Conservation (phyloP, 2,797 vertebrate genomes). For the Pangasius sanitwongsei region DNA sequence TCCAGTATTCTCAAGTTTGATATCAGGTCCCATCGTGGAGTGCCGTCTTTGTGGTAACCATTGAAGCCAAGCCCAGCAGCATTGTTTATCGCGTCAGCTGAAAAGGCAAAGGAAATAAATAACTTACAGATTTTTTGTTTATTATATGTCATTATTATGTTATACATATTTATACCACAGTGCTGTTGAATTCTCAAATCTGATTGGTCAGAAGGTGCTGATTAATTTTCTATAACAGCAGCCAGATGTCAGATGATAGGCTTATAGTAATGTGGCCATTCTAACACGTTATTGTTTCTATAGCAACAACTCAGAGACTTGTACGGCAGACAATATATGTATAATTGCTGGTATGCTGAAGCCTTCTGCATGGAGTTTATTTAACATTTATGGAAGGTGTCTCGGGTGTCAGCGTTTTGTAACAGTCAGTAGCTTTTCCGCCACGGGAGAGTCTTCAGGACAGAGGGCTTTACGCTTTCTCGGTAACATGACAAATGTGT, state of each 20-base stretch:
- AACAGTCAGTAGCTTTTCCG: background rate
- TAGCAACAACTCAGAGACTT: background rate
- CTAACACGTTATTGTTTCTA: background rate
- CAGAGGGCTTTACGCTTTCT: background rate
- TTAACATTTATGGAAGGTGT: background rate
- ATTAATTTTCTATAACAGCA: background rate
- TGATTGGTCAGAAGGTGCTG: background rate
- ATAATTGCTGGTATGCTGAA: too few species aligned
- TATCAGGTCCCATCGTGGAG: constrained; percentile 88
- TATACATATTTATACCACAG: background rate
- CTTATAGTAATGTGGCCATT: background rate
- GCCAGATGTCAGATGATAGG: background rate
- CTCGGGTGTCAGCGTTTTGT: background rate
- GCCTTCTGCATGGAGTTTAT: background rate
- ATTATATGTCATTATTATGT: background rate
- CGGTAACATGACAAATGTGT: background rate
- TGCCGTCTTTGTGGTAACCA: constrained; percentile 90
- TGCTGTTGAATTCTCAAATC: background rate
- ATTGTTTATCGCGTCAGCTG: constrained; percentile 98
- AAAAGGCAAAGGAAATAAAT: constrained; percentile 5
- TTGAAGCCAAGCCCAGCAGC: constrained; percentile 97
- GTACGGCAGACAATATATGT: background rate
- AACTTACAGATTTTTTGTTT: background rate
- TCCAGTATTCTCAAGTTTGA: constrained; percentile 94
- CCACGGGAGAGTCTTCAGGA: background rate